Percentiles rank a stretch among this genome's conserved stretches.
These are phyloP conservation scores for Campylorhamphus procurvoides DNA, from an alignment of 2,113 vertebrate genomes.

Conservation along the genomic window DNA sequence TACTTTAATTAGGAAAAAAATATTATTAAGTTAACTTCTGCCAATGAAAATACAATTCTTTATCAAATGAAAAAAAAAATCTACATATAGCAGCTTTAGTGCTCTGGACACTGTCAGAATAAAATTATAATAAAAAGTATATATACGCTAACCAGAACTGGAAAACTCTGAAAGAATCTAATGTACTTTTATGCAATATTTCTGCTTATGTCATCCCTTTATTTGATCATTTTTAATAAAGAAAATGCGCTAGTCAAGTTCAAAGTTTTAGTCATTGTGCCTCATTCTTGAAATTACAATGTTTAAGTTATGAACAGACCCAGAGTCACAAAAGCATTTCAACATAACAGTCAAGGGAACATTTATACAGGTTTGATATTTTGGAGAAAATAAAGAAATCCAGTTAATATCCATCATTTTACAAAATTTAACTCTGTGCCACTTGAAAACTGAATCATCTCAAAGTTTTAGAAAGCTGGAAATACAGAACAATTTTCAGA, in stretches of 20 bases:
- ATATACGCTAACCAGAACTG: neutral
- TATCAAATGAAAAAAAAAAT: neutral
- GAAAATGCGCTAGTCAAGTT: neutral
- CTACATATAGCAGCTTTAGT: neutral
- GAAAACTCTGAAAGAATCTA: neutral
- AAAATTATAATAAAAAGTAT: neutral
- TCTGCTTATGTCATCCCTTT: neutral
- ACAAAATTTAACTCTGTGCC: neutral
- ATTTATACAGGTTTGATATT: neutral
- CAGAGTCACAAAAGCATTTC: neutral
- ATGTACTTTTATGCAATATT: neutral
- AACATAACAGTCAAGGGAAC: neutral
- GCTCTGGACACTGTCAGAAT: neutral
- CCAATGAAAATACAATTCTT: neutral
- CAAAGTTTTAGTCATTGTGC: neutral
- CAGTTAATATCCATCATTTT: neutral
- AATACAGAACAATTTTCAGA: neutral
- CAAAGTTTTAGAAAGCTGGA: neutral
- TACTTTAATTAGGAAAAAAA: neutral
- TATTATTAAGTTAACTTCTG: neutral
- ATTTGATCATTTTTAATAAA: neutral
- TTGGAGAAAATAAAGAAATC: neutral
- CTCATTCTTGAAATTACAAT: neutral
- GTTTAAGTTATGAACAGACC: neutral
- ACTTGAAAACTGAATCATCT: neutral